Conservation (phyloP, 1,140 invertebrate species). For the Dolichoris vasculosae region DNA sequence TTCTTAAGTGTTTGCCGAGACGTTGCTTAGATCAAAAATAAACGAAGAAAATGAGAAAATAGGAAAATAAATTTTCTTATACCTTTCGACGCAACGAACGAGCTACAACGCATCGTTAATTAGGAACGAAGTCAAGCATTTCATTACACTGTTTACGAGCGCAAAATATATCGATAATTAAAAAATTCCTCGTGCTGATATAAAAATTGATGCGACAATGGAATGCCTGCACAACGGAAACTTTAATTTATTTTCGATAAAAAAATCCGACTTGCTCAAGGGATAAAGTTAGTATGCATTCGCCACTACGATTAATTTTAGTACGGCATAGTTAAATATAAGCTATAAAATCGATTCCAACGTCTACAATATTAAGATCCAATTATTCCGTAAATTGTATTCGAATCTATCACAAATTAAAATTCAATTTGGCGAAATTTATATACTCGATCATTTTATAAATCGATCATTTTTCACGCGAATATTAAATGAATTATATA, state of each 20-base stretch:
- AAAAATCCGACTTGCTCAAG: not conserved
- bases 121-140: not conserved
- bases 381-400: too few relatives aligned
- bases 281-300: not conserved
- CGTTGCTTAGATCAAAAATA: not conserved
- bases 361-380: too few relatives aligned
- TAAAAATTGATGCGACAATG: not conserved
- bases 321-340: too few relatives aligned
- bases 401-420: too few relatives aligned
- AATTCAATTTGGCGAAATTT: too few relatives aligned
- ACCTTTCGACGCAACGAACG: not conserved
- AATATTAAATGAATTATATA: too few relatives aligned
- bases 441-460: too few relatives aligned
- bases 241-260: not conserved
- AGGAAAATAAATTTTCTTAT: not conserved
- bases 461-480: too few relatives aligned
- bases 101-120: not conserved
- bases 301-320: not conserved
- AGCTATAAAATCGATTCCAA: too few relatives aligned
- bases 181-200: not conserved
- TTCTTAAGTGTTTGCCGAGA: not conserved
- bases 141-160: not conserved
- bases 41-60: constrained; percentile 1
- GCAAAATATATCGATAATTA: not conserved
- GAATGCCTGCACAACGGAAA: not conserved